A percentile compares a stretch with the other conserved stretches of the same genome.
These are phyloP conservation scores for Chromis chromis DNA, from an alignment of 2,797 vertebrate genomes.

Conservation along the genomic window DNA sequence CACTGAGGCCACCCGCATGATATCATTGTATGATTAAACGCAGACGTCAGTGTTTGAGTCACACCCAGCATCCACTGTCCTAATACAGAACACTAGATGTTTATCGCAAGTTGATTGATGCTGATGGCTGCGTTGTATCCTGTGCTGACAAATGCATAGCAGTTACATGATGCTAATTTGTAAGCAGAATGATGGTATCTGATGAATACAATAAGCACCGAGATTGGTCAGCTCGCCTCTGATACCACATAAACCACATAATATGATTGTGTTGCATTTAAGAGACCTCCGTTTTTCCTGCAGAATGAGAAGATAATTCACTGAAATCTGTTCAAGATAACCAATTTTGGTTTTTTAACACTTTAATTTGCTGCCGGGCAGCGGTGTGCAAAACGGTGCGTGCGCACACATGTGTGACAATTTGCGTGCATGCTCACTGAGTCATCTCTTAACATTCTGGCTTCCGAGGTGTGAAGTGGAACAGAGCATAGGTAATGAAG, in stretches of 20 bases:
- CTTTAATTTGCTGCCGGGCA: constrained; percentile 46
- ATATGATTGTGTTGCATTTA: constrained; percentile 24
- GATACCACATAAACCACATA: constrained; percentile 24
- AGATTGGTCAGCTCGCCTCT: constrained; percentile 28
- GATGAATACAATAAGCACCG: constrained; percentile 35
- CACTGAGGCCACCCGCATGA: constrained; percentile 51
- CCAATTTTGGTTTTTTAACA: constrained; percentile 55
- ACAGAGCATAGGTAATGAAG: constrained; percentile 79
- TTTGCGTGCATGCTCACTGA: constrained; percentile 12
- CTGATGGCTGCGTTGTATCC: constrained; percentile 56
- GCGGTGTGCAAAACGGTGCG: not conserved
- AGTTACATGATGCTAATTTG: constrained; percentile 48
- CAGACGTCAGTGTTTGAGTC: constrained; percentile 54
- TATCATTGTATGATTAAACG: constrained; percentile 68
- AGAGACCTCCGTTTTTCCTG: constrained; percentile 10
- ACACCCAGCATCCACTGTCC: constrained; percentile 54
- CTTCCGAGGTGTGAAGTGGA: constrained; percentile 78
- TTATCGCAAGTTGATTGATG: constrained; percentile 69
- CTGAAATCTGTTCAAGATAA: constrained; percentile 63
- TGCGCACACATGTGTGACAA: not conserved
- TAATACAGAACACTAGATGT: constrained; percentile 66
- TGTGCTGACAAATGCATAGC: constrained; percentile 29
- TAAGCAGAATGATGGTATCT: constrained; percentile 41
- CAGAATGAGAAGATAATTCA: constrained; percentile 46
- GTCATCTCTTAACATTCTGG: constrained; percentile 39